Base-by-base conservation (phyloP, 2,113 vertebrate genomes). In the Shinisaurus crocodilurus region DNA sequence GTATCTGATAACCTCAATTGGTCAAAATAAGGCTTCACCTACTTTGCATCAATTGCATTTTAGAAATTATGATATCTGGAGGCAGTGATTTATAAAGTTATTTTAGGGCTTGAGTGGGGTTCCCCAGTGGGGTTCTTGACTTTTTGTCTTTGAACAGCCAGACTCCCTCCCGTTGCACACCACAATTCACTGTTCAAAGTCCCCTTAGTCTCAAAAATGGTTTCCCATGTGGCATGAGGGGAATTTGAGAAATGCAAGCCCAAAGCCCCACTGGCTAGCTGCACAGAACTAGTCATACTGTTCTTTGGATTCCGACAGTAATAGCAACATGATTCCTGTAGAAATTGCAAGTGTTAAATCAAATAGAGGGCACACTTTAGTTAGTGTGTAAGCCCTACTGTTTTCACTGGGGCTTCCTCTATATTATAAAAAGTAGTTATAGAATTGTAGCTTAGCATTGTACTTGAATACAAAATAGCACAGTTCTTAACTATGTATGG, bases 401-500 rank as follows among this genome's bases (percentile, higher is more conserved):
- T 86, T n/a, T 65, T 67, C 65, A n/a, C 20, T 88, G 32, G 76
- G 74, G 34, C 7, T 37, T 86, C 27, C 29, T 37, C 37, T n/a
- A 43, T 76, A 82, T 50, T 15, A 45, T 57, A 57, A 81, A 81
- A 81, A 6, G 15, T 37, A 57, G n/a, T 50, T 57, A 1, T 77
- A 77, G 16, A 3, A 81, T 81, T 54, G 45, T 23, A 82, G 87
- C 8, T 34, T 8, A 48, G 29, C 12, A 32, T 69, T 81, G 63
- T 88, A 27, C 45, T 72, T 75, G 54, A 74, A 63, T 8, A 2
- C 69, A n/a, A 16, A 74, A 45, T 75, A 18, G 45, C 43, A 63
- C 43, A 45, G 40, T 48, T 34, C 77, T 89, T 90, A n/a, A 65
- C 27, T 90, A 37, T 60, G 89, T 90, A 29, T 88, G 65, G 23